phyloP scores from a whole-genome alignment of 1,140 invertebrate species.

The Drosophila rhopaloa region DNA sequence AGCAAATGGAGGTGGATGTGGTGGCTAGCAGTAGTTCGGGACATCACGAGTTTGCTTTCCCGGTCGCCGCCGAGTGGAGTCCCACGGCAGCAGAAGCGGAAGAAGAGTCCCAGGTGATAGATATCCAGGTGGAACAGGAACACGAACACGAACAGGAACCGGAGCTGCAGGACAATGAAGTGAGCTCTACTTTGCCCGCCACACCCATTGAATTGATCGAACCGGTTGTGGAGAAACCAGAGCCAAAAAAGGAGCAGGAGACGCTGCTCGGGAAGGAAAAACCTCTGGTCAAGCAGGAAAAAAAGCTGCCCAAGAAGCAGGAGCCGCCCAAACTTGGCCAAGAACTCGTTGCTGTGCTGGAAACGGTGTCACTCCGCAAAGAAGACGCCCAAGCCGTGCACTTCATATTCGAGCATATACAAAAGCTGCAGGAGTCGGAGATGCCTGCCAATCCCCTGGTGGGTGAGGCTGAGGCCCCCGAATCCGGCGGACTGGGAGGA shows the following conservation, averaged over 20 bases:
- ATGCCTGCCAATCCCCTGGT: not conserved
- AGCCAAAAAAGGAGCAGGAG: conserved; percentile 3
- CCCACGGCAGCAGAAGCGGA: not conserved
- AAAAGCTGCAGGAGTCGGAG: conserved; percentile 45
- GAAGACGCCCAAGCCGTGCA: conserved; percentile 47
- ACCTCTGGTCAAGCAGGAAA: conserved; percentile 1
- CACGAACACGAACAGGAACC: not conserved
- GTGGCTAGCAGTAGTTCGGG: conserved; percentile 36
- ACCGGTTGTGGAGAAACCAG: not conserved
- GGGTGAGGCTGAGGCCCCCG: conserved; percentile 9
- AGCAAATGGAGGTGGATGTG: conserved; percentile 27
- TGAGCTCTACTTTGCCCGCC: conserved; percentile 59
- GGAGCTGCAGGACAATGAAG: conserved; percentile 64
- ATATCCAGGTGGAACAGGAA: not conserved
- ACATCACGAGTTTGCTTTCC: conserved; percentile 27
- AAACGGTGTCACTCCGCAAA: conserved; percentile 45
- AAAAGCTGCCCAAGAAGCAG: not conserved
- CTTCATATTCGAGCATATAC: conserved; percentile 45
- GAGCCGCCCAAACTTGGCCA: not conserved
- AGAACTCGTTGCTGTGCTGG: conserved; percentile 14
- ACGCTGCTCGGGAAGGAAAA: not conserved
- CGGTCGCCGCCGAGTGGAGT: conserved; percentile 8
- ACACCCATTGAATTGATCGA: conserved; percentile 33
- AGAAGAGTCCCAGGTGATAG: not conserved
- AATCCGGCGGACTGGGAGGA: not conserved